Evolutionary conservation across 2,797 vertebrate species (phyloP).

Genomic region (Notolepis coatsorum): DNA sequence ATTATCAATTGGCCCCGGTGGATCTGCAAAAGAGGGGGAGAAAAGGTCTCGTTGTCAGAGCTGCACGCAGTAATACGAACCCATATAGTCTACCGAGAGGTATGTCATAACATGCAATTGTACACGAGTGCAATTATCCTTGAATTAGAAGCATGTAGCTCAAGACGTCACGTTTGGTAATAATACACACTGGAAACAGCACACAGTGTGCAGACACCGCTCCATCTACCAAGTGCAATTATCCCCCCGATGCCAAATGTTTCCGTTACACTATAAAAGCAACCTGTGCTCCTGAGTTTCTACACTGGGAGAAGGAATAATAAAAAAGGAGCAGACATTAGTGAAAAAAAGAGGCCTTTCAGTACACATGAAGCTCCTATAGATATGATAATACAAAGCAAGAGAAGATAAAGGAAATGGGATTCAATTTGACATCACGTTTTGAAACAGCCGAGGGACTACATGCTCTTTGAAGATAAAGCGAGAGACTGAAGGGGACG

Average conservation of each 20-base stretch:
- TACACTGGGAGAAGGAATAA: constrained; percentile 44
- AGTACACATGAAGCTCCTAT: constrained; percentile 47
- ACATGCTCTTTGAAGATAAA: constrained; percentile 65
- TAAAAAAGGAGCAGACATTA: constrained; percentile 56
- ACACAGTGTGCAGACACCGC: no score
- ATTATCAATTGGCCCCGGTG: constrained; percentile 95
- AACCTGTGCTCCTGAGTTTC: constrained; percentile 31
- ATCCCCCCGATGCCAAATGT: constrained; percentile 57
- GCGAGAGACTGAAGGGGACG: constrained; percentile 36
- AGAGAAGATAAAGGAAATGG: constrained; percentile 37
- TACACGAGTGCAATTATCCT: constrained; percentile 37
- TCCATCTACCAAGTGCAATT: constrained; percentile 38
- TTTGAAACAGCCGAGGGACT: constrained; percentile 56
- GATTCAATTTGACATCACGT: constrained; percentile 54
- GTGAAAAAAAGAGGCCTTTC: constrained; percentile 21
- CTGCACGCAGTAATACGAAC: background rate
- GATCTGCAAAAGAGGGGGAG: constrained; percentile 80
- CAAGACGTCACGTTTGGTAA: no score
- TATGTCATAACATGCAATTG: constrained; percentile 17
- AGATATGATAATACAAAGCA: constrained; percentile 71
- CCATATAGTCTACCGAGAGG: background rate
- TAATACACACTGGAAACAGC: no score
- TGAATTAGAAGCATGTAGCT: no score
- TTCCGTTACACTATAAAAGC: constrained; percentile 46
- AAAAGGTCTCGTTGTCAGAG: constrained; percentile 30